Evolutionary conservation across 2,797 vertebrate genomes (phyloP).

Genomic region (Hyperoplus immaculatus): DNA sequence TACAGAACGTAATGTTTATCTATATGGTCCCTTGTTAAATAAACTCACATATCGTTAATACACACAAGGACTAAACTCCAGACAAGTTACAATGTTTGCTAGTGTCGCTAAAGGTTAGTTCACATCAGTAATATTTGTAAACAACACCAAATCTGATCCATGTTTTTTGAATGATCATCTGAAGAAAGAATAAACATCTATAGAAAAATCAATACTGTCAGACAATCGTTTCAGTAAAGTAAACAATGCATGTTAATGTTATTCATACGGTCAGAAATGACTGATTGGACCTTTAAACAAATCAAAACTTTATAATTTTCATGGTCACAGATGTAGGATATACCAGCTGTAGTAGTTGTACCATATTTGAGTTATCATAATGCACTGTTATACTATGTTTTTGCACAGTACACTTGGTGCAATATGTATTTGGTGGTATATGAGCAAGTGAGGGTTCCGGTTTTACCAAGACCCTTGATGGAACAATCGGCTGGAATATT

Average conservation of each 20-base stretch:
- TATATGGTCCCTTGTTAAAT: background rate
- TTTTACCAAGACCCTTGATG: constrained; percentile 21
- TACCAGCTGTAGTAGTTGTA: background rate
- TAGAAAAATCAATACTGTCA: background rate
- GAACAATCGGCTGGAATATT: constrained; percentile 41
- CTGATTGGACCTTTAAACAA: background rate
- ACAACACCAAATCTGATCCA: background rate
- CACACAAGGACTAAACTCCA: background rate
- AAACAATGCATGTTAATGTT: background rate
- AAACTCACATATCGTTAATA: background rate
- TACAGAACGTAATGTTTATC: background rate
- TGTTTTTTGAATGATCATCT: background rate
- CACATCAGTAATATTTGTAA: background rate
- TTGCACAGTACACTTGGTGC: background rate
- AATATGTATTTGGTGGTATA: background rate
- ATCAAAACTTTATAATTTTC: no score
- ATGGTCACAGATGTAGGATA: background rate
- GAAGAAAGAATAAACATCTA: background rate
- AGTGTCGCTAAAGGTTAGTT: constrained; percentile 3
- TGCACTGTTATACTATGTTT: background rate
- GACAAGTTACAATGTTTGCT: background rate
- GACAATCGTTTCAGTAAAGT: background rate
- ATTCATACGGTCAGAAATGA: background rate
- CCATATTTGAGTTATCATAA: background rate
- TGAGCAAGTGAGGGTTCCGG: constrained; percentile 13